A percentile compares a stretch with the other conserved stretches of the same genome.
These are phyloP conservation scores for Cyrtodaria siliqua DNA, from an alignment of 2,888 invertebrate species.

Conservation along the genomic window DNA sequence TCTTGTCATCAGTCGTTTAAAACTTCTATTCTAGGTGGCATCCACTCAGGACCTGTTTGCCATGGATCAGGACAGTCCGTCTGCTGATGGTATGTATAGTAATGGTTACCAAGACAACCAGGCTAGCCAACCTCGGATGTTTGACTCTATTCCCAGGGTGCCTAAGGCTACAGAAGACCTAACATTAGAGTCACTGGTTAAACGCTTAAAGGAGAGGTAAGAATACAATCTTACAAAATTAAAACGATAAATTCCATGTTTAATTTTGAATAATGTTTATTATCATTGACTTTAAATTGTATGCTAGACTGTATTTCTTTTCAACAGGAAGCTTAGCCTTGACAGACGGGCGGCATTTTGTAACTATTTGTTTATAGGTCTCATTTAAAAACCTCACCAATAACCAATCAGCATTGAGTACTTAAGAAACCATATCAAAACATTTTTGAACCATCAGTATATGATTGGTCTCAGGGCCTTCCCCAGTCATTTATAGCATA, in stretches of 20 bases:
- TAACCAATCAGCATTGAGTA: no score
- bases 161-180: constrained; percentile 70
- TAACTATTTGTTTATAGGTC: no score
- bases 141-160: constrained; percentile 62
- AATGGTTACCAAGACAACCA: constrained; percentile 58
- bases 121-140: constrained; percentile 30
- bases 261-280: neutral
- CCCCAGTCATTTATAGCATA: no score
- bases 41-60: constrained; percentile 38
- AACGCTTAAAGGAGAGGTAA: constrained; percentile 86
- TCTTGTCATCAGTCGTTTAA: neutral
- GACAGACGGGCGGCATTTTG: no score
- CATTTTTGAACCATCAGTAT: no score
- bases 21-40: constrained; percentile 24
- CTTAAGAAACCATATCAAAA: no score
- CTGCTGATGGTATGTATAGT: constrained; percentile 28
- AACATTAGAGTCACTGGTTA: constrained; percentile 82
- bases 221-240: neutral
- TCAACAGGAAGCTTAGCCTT: no score
- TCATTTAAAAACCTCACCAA: no score
- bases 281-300: no score
- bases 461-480: no score
- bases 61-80: constrained; percentile 46
- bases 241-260: no score
- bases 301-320: no score